Evolutionary conservation across 2,113 vertebrate genomes (phyloP), one percentile per base, ranked within the genome.

Genomic region (Baryphthengus martii): DNA sequence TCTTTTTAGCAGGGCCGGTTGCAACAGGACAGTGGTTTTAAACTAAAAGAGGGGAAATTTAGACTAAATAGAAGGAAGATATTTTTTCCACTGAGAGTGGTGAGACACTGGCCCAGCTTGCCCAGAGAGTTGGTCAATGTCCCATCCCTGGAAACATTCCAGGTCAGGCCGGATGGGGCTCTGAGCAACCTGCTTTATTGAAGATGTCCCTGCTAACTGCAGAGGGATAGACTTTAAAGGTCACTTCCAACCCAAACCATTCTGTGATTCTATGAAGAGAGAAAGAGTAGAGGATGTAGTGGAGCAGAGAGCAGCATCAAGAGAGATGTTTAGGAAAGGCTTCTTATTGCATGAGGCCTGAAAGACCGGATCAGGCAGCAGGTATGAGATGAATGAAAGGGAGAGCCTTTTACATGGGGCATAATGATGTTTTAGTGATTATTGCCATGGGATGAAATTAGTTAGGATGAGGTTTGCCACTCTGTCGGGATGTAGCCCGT

Each of bases 341-440:
- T 40, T 19, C 20, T 72, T 3, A 4, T 10, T 33, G 9, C 24
- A 7, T 0, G 42, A 76, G 40, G 37, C 20, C 16, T 61, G 13
- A 26, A 72, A 25, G 10, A 13, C 1, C 5, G 10, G 35, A 33
- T 49, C 7, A 3, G n/a, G 56, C 15, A 13, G 23, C 2, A 1
- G 37, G 7, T 31, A 42, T 29, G n/a, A 74, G 5, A 14, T 1
- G 3, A 53, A 23, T 2, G 6, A 58, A 77, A 63, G 17, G 21
- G 37, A 56, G 16, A 1, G 2, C 10, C 25, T 71, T 26, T 50
- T 1, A 1, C 45, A 6, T 16, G 26, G 17, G 20, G 7, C 1
- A 1, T 45, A 35, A n/a, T 12, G 29, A 12, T 1, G 0, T 20
- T 83, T 86, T 28, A 59, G n/a, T 20, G 29, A 44, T 84, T 55